Conservation (phyloP, 2,888 invertebrate genomes). For the Eurois occulta region DNA sequence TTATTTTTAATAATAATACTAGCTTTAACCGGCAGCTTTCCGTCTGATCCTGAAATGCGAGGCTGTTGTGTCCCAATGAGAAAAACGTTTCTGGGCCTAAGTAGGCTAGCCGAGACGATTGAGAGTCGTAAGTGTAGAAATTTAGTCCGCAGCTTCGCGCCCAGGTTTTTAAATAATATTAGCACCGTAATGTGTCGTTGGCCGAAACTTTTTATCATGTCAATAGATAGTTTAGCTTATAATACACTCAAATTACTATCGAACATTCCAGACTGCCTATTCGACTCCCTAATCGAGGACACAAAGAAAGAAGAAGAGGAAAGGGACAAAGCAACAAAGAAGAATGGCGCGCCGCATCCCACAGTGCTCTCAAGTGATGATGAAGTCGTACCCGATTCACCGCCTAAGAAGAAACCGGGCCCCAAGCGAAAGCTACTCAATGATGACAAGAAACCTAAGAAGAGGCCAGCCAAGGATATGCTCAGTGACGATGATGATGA, state of each 20-base stretch:
- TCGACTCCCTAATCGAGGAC: slow-evolving; percentile 88
- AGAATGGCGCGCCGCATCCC: slow-evolving; percentile 59
- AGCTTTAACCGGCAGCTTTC: not conserved
- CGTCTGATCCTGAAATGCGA: not conserved
- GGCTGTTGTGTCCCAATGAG: not conserved
- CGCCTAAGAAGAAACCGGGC: slow-evolving; percentile 82
- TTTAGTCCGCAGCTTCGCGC: not conserved
- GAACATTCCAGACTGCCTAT: slow-evolving; percentile 83
- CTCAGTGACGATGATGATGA: slow-evolving; percentile 85
- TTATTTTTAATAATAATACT: not conserved
- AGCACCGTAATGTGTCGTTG: not conserved
- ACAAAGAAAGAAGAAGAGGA: slow-evolving; percentile 81
- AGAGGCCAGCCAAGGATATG: slow-evolving; percentile 81
- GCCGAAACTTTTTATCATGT: not conserved
- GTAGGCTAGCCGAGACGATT: not conserved
- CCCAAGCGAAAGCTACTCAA: slow-evolving; percentile 82
- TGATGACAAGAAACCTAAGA: slow-evolving; percentile 82
- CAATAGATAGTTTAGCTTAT: not conserved
- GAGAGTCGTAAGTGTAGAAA: not conserved
- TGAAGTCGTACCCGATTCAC: slow-evolving; percentile 64
- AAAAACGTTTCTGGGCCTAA: not conserved
- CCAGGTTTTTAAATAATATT: not conserved
- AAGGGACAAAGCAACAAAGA: slow-evolving; percentile 62
- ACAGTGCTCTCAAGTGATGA: slow-evolving; percentile 79
- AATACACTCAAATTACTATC: not conserved